phyloP scores from a whole-genome alignment of 2,888 invertebrate genomes.

The Cylloceria caligata region DNA sequence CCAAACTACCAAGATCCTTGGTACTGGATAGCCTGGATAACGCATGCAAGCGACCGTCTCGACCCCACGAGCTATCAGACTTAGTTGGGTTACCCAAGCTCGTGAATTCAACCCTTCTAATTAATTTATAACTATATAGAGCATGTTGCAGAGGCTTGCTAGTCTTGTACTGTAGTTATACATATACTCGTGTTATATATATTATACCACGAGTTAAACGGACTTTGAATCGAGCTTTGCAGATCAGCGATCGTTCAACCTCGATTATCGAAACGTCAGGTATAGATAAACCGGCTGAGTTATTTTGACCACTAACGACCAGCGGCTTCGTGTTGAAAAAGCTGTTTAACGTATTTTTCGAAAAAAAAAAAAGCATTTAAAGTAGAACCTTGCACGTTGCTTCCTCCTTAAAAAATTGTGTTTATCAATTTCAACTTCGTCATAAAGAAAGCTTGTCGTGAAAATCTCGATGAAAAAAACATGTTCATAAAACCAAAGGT shows the following conservation, averaged over 20 bases:
- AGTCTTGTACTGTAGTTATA: slow-evolving; percentile 34
- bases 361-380: too few relatives aligned
- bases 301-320: too few relatives aligned
- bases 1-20: slow-evolving; percentile 78
- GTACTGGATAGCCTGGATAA: slow-evolving; percentile 53
- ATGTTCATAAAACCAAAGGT: too few relatives aligned
- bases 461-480: too few relatives aligned
- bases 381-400: too few relatives aligned
- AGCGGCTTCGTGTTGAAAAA: too few relatives aligned
- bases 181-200: too few relatives aligned
- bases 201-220: slow-evolving; percentile 1
- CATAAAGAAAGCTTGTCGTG: too few relatives aligned
- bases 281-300: too few relatives aligned
- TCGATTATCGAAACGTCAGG: slow-evolving; percentile 53
- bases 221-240: slow-evolving; percentile 19
- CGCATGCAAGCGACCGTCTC: slow-evolving; percentile 47
- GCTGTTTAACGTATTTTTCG: too few relatives aligned
- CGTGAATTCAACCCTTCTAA: slow-evolving; percentile 80
- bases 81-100: slow-evolving; percentile 60
- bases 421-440: too few relatives aligned
- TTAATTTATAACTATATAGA: slow-evolving; percentile 79
- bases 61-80: slow-evolving; percentile 49
- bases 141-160: slow-evolving; percentile 18
- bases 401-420: too few relatives aligned
- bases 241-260: slow-evolving; percentile 28